Base-by-base conservation (phyloP, 2,797 vertebrate genomes). In the Coregonus suidteri region DNA sequence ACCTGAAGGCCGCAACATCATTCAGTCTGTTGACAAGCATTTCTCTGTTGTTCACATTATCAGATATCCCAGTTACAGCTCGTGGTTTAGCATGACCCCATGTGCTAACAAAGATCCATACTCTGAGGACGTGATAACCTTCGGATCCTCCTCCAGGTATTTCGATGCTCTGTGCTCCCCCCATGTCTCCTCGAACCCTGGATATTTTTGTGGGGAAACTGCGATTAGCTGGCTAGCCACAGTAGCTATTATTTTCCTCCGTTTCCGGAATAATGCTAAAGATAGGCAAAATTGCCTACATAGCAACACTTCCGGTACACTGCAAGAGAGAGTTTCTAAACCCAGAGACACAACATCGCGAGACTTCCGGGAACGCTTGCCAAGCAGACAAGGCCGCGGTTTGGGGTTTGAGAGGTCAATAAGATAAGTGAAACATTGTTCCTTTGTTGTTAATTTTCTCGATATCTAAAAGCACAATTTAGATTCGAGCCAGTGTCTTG, bases 61-160 rank as follows among this genome's bases (percentile, higher is more conserved):
- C 4, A 54, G 18, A 9, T 1, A 25, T 3, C 68, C 35, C 1
- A 52, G 3, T n/a, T n/a, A 77, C 52, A 64, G 35, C 0, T 31
- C 18, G 66, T 1, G 34, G 6, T 72, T 5, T 83, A 31, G 35
- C 35, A 69, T 47, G 41, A 47, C 41, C 41, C 41, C 41, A 9
- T 47, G 41, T 20, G 35, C 11, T 13, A 6, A 3, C 34, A 25
- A 47, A 64, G 70, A 73, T 51, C 78, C 94, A 89, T 90, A 99
- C 97, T 89, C 95, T 92, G 76, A 99, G 90, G 84, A 99, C 95
- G 81, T 99, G 97, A 88, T 98, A 99, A 65, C 98, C 97, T 87
- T 97, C 96, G 0, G 94, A 96, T 59, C 97, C 97, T 81, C 97
- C 97, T 13, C 96, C 96, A 0, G 97, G 97, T 80, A 98, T 96